Conservation (phyloP, 2,888 invertebrate genomes). For the Trilocha varians region DNA sequence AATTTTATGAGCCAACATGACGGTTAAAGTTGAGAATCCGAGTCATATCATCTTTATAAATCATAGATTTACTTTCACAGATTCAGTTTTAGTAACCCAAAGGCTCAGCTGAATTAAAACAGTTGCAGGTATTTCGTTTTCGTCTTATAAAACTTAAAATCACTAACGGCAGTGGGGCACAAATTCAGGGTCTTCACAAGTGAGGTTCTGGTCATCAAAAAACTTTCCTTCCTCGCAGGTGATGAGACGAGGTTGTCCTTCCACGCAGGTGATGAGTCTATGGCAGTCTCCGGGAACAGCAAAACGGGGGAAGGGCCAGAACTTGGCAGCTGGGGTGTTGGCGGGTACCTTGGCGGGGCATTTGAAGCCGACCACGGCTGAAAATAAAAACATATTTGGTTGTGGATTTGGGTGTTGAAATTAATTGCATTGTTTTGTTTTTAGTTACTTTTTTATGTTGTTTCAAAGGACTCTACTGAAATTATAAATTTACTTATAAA, state of each 20-base stretch:
- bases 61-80: no score
- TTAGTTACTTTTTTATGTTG: no score
- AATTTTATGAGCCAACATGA: no score
- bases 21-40: no score
- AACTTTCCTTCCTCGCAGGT: constrained; percentile 91
- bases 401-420: no score
- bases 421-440: no score
- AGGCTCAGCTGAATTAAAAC: background rate
- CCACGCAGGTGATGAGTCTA: constrained; percentile 91
- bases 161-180: constrained; percentile 63
- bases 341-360: constrained; percentile 90
- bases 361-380: constrained; percentile 92
- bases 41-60: no score
- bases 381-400: constrained; percentile 21
- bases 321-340: constrained; percentile 86
- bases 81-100: no score
- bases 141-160: constrained; percentile 33
- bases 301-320: constrained; percentile 95
- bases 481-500: no score
- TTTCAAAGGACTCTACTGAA: no score
- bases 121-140: constrained; percentile 26
- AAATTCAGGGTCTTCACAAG: constrained; percentile 86
- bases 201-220: constrained; percentile 86
- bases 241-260: constrained; percentile 89
- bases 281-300: constrained; percentile 90